Evolutionary conservation across 2,797 vertebrate species (phyloP), one percentile per base, ranked within the genome.

Genomic region (Lacerta bilineata): DNA sequence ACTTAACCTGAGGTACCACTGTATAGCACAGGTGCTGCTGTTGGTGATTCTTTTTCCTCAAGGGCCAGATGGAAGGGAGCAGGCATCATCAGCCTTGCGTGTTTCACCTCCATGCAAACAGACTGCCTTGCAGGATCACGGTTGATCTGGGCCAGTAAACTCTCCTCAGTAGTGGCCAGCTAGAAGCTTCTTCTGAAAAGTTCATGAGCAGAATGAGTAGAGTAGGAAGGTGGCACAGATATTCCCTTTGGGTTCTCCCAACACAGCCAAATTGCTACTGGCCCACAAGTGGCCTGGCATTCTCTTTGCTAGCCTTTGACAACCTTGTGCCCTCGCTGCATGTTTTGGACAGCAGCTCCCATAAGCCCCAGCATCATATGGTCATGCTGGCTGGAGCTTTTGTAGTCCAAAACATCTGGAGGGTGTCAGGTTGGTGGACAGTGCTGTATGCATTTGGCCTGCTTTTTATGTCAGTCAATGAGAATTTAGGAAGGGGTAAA

Each of bases 41-140:
- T 2, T 71, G 83, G 20, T 29, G 0, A 33, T 25, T 69, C 83
- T 71, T 68, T 41, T 82, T 4, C 41, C 88, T 76, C 1, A 8
- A 6, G 81, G 90, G 59, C 4, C 78, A 88, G 43, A 43, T 82
- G 85, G 66, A 68, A 80, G 4, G 0, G 27, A 75, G 50, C 90
- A 93, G 17, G 85, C 4, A 29, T 80, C 6, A 91, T 90, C 89
- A 23, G 61, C 61, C 5, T 6, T 6, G 9, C 66, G 88, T 88
- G 55, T 86, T 55, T 87, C 83, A 59, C n/a, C 83, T 90, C 66
- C 61, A 66, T 0, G 1, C 29, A 20, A 3, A n/a, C 13, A 3
- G 76, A 50, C 27, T 13, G 46, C 27, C 10, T 25, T 39, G 59
- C 55, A 15, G 59, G n/a, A 41, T 66, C 80, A 41, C 9, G 55